Conservation (phyloP, 2,888 invertebrate species). For the Prosapia bicincta region DNA sequence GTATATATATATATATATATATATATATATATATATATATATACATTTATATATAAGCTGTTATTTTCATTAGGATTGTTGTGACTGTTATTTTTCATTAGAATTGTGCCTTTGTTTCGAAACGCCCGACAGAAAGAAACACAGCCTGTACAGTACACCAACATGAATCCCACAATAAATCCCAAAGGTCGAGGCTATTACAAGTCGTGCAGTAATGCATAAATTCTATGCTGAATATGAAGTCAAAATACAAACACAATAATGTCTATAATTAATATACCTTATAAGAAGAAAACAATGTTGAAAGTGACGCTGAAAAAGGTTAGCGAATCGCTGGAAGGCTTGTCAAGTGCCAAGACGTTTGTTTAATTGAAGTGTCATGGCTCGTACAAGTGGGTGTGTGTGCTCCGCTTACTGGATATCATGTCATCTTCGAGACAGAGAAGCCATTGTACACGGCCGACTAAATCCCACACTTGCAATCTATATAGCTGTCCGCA, state of each 20-base stretch:
- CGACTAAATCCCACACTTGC: background rate
- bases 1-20: too few species aligned
- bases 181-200: too few species aligned
- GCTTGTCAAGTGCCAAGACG: background rate
- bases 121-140: too few species aligned
- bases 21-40: too few species aligned
- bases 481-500: background rate
- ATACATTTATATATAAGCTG: too few species aligned
- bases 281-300: background rate
- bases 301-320: background rate
- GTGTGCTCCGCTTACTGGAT: background rate
- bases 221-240: background rate
- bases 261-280: background rate
- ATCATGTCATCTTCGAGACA: background rate
- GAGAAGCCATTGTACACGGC: background rate
- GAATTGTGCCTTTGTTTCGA: too few species aligned
- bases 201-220: too few species aligned
- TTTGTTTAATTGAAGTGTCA: conserved; percentile 2
- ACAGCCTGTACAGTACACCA: too few species aligned
- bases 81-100: too few species aligned
- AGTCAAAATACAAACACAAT: background rate
- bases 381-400: background rate
- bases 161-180: too few species aligned
- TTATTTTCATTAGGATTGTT: too few species aligned
- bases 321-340: background rate